Evolutionary conservation across 2,797 vertebrate species (phyloP).

Genomic region (Sebastiscus tertius): DNA sequence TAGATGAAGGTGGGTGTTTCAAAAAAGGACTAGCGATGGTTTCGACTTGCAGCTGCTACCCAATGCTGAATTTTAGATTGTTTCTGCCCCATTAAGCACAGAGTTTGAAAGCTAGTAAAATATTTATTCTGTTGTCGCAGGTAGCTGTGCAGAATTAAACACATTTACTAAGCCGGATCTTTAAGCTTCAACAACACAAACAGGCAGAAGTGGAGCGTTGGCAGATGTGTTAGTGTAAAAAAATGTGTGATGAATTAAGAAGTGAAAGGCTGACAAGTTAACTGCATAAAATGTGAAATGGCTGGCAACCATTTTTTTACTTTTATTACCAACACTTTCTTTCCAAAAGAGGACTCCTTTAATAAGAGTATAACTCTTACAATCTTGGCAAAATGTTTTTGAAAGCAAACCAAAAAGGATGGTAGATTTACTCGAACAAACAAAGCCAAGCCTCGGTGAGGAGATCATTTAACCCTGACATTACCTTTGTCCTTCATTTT

Average conservation of each 20-base stretch:
- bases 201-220: conserved; percentile 14
- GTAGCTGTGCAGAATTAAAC: conserved; percentile 29
- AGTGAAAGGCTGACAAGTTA: conserved; percentile 3
- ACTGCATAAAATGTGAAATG: conserved; percentile 23
- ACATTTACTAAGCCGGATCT: conserved; percentile 16
- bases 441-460: neutral
- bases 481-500: conserved; percentile 11
- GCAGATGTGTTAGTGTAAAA: conserved; percentile 8
- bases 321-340: conserved; percentile 17
- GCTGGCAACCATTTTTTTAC: conserved; percentile 6
- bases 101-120: conserved; percentile 29
- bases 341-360: conserved; percentile 16
- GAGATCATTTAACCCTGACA: neutral
- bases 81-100: conserved; percentile 25
- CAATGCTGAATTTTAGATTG: neutral
- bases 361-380: neutral
- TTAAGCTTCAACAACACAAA: conserved; percentile 26
- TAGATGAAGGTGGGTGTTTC: conserved; percentile 29
- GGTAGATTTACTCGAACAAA: neutral
- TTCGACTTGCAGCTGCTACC: neutral
- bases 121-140: conserved; percentile 14
- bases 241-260: conserved; percentile 18
- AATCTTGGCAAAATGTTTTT: neutral
- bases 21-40: neutral
- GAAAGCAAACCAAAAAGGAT: conserved; percentile 5